A percentile compares a stretch with the other conserved stretches of the same genome.
Conservation (phyloP, 2,113 vertebrate species). For the Piliocolobus tephrosceles region DNA sequence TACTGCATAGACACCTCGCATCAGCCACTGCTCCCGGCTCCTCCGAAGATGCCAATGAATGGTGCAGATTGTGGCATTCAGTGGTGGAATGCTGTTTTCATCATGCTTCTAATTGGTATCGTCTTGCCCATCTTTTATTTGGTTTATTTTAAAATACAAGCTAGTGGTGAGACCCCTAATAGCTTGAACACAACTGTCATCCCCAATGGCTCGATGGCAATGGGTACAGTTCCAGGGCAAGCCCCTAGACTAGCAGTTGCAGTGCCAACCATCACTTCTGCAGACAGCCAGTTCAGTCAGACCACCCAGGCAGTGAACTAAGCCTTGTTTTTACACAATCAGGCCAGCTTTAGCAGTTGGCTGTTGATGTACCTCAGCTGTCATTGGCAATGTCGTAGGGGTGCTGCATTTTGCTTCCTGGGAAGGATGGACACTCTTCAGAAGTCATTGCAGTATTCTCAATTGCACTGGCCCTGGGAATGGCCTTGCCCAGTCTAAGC, state of each 20-base stretch:
- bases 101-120: slow-evolving; percentile 95
- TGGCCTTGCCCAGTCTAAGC: not conserved
- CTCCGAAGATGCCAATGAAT: not conserved
- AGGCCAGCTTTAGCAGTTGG: not conserved
- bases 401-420: not conserved
- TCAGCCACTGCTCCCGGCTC: not conserved
- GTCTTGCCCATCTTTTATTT: slow-evolving; percentile 95
- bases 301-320: not conserved
- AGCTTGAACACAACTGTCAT: slow-evolving; percentile 63
- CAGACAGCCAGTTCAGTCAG: not conserved
- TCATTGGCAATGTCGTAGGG: not conserved
- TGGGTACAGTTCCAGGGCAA: not conserved
- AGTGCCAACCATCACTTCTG: not conserved
- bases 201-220: slow-evolving; percentile 52
- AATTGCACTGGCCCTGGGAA: not conserved
- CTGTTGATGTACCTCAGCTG: not conserved
- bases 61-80: slow-evolving; percentile 94
- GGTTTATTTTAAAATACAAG: slow-evolving; percentile 93
- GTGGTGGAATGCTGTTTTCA: slow-evolving; percentile 96
- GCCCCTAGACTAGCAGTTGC: not conserved
- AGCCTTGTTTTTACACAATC: not conserved
- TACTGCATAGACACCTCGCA: slow-evolving; percentile 8
- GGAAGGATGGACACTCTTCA: accelerated
- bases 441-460: not conserved
- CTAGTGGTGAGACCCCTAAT: slow-evolving; percentile 54